Evolutionary conservation across 2,797 vertebrate genomes (phyloP).

Genomic region (Vespertilio murinus): DNA sequence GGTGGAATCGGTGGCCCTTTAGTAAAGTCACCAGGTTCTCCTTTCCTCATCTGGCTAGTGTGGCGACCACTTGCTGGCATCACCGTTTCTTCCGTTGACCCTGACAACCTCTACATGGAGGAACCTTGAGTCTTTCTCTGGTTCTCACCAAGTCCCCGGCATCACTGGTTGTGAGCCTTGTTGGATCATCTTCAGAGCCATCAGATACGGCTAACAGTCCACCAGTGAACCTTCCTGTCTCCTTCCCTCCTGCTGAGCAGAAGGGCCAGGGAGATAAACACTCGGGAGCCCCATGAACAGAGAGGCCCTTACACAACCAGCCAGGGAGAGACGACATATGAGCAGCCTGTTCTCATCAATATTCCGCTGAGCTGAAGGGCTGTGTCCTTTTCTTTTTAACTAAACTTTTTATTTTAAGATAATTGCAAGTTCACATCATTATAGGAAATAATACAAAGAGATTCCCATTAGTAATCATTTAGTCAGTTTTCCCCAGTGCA

Average conservation of each 20-base stretch:
- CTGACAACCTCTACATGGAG: background rate
- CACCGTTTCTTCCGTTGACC: background rate
- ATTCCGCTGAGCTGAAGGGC: background rate
- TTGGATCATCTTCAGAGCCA: background rate
- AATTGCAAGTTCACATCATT: conserved; percentile 2
- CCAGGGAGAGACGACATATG: background rate
- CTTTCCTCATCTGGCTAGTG: background rate
- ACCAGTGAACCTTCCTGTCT: background rate
- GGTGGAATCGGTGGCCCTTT: background rate
- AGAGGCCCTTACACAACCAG: background rate
- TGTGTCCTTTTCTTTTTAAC: background rate
- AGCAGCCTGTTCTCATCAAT: background rate
- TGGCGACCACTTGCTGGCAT: background rate
- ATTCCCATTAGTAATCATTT: background rate
- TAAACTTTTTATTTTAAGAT: conserved; percentile 16
- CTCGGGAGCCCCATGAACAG: background rate
- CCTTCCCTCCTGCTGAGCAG: background rate
- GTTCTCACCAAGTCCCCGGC: background rate
- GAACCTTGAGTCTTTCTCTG: background rate
- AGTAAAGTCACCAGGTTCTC: background rate
- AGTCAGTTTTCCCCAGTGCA: background rate
- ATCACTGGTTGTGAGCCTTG: background rate
- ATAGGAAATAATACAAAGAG: background rate
- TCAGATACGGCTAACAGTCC: background rate
- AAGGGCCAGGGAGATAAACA: background rate